These are phyloP conservation scores for Cryptotermes secundus DNA, from an alignment of 1,140 invertebrate species.

Conservation along the genomic window DNA sequence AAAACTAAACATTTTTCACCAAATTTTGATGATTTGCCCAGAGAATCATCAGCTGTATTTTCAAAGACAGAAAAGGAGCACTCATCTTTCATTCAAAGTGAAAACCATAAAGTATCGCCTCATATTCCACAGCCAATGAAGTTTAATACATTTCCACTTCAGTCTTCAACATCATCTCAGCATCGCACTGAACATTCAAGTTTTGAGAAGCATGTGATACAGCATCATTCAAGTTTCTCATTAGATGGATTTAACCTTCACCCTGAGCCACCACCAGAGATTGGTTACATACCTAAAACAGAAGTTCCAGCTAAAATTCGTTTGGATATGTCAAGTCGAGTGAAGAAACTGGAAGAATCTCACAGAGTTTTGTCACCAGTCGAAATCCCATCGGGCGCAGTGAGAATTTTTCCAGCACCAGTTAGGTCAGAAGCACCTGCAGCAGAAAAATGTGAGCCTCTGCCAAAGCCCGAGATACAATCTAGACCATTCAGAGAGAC, in stretches of 20 bases:
- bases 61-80: neutral
- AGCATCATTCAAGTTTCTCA: constrained; percentile 37
- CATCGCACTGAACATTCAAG: constrained; percentile 6
- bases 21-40: neutral
- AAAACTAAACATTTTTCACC: neutral
- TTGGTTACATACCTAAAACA: constrained; percentile 61
- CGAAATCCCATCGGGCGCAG: constrained; percentile 62
- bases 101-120: neutral
- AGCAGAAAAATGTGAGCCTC: neutral
- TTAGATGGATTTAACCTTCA: constrained; percentile 57
- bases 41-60: neutral
- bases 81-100: neutral
- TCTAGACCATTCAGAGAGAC: neutral
- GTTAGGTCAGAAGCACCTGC: constrained; percentile 23
- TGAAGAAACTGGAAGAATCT: constrained; percentile 63
- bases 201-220: constrained; percentile 9
- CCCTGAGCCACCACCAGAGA: constrained; percentile 72
- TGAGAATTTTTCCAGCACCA: constrained; percentile 57
- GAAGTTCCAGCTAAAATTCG: constrained; percentile 46
- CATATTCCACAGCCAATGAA: neutral
- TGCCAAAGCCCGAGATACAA: neutral
- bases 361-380: constrained; percentile 56
- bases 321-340: constrained; percentile 59
- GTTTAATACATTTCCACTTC: neutral
- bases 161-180: constrained; percentile 6